Base-by-base conservation (phyloP, 2,797 vertebrate genomes). In the Otolemur crassicaudatus region DNA sequence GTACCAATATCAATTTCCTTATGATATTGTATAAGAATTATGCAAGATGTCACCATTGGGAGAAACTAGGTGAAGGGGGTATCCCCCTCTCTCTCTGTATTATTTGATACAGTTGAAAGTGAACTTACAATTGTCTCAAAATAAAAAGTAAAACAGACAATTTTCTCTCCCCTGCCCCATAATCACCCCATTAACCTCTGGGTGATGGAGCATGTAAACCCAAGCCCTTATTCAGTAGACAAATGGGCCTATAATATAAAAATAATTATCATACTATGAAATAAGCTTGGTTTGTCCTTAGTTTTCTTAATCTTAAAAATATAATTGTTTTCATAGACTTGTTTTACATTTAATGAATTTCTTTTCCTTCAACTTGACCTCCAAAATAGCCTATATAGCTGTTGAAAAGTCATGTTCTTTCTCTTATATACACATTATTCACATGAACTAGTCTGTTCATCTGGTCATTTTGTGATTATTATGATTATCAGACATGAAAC, bases 241-340 rank as follows among this genome's bases (percentile, higher is more conserved):
- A 84, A 53, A 69, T 29, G 20, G 29, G 56, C 5, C 56, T 67
- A 49, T 81, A 72, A 77, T 72, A 53, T 34, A 95, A 92, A 95
- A 92, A 88, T 58, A 93, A 81, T 53, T 56, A 65, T 8, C 3
- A 20, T 34, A 46, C 46, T 94, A 27, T 72, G 46, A 63, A 94
- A 63, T 56, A 65, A 90, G 16, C 31, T 46, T 85, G 46, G 6
- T 75, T 91, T 96, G 40, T 90, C 63, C 43, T 93, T 56, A 79
- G 76, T 65, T 76, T 97, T 91, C 40, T 94, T 61, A n/a, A 27
- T 9, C 60, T 4, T 40, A 90, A 94, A 94, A 87, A 37, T 49
- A 34, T 34, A 79, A 9, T 80, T 67, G 80, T 94, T 89, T 84
- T 91, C 61, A 85, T 46, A 10, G 25, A 73, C 17, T 92, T 43